Percentiles rank a stretch among this genome's conserved stretches.
phyloP scores from a whole-genome alignment of 2,113 vertebrate genomes.

The cat (Felis catus) region DNA sequence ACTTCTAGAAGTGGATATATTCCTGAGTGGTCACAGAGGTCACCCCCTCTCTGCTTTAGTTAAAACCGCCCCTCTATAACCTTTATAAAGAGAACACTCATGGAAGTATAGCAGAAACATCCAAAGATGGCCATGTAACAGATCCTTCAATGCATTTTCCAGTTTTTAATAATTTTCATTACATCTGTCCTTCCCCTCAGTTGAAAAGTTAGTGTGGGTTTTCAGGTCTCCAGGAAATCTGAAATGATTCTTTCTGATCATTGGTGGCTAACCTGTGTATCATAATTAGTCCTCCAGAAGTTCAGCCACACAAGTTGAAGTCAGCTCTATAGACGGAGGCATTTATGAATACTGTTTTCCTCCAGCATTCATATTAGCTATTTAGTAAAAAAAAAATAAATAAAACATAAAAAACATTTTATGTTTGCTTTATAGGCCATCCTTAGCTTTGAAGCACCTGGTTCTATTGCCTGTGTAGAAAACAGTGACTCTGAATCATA shows the following conservation, averaged over 20 bases:
- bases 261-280: fast-evolving
- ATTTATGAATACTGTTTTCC: background rate
- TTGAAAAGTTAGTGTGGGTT: background rate
- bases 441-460: background rate
- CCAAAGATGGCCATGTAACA: background rate
- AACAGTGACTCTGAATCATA: background rate
- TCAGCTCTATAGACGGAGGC: fast-evolving
- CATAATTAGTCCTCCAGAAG: background rate
- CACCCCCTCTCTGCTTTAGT: background rate
- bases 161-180: background rate
- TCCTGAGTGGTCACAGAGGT: background rate
- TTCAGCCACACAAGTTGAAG: background rate
- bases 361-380: too few species aligned
- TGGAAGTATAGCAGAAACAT: background rate
- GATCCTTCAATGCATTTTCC: too few species aligned
- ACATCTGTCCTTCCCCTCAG: background rate
- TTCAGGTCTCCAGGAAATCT: background rate
- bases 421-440: background rate
- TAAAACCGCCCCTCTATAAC: background rate
- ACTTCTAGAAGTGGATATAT: background rate
- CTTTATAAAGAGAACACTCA: background rate
- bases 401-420: background rate
- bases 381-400: too few species aligned
- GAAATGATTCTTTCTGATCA: background rate
- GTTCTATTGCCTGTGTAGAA: background rate